Evolutionary conservation across 1,140 invertebrate species (phyloP), one percentile per base, ranked within the genome.

Genomic region (Danaus plexippus): DNA sequence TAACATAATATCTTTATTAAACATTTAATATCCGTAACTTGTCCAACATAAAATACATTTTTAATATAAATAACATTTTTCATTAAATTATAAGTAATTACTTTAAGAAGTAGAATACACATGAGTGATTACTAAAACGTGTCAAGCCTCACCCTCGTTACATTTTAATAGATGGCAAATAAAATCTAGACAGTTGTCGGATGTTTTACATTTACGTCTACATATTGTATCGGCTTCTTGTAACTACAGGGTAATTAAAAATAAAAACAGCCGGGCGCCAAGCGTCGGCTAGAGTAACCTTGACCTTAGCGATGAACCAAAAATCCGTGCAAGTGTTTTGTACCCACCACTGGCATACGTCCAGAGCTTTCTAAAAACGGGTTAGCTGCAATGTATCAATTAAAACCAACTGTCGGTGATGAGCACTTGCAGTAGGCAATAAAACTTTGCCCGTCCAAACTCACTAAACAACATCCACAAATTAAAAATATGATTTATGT

Each of bases 341-440:
- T 70, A 67, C 69, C 63, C 66, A 60, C 70, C 67, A 59, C 69
- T 81, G 78, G 80, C 77, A 47, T 56, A 11, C 67, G 54, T 69
- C 78, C 80, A 84, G 75, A 75, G 73, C 74, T 79, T 78, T 80
- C 76, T 79, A 76, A 76, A 80, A 76, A 77, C 65, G 63, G 64
- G 63, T 73, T 73, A 75, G 68, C 68, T 79, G 77, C 69, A 80
- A 69, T 67, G 67, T 68, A 75, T 78, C 75, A 78, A 77, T 77
- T 80, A 77, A 77, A 61, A 54, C 63, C 59, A 67, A 71, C 57
- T 64, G 67, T 66, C 67, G 43, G 67, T 58, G 65, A 70, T 67
- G 64, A 69, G 61, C 47, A 71, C 51, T 57, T 70, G 69, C 69
- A 74, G 59, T 71, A 68, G 66, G 63, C 56, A 56, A 65, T 74